A percentile compares a stretch with the other conserved stretches of the same genome.
Conservation (phyloP, 2,888 invertebrate species). For the Rhaphigaster nebulosa region DNA sequence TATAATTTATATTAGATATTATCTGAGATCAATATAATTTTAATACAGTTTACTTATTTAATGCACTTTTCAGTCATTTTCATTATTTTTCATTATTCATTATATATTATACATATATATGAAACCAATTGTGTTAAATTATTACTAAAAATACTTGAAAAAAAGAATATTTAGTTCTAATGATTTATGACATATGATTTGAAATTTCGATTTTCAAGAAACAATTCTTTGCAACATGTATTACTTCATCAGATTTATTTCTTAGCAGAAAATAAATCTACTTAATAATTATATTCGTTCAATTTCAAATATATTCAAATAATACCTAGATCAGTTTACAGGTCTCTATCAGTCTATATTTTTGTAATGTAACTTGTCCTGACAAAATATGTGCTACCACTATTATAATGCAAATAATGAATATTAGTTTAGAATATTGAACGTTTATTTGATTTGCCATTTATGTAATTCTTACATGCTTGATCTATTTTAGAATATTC, state of each 20-base stretch:
- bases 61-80: no score
- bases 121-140: no score
- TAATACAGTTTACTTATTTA: not conserved
- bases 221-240: not conserved
- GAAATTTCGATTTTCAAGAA: not conserved
- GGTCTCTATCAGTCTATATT: not conserved
- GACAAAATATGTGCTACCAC: not conserved
- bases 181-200: not conserved
- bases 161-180: not conserved
- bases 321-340: not conserved
- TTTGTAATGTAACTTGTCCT: not conserved
- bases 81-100: not conserved
- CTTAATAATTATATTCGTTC: no score
- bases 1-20: not conserved
- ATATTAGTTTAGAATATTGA: not conserved
- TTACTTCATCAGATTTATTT: not conserved
- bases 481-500: not conserved
- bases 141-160: not conserved
- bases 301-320: not conserved
- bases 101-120: no score
- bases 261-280: not conserved
- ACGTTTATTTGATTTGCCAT: not conserved
- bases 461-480: not conserved
- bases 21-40: not conserved
- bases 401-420: not conserved